These are phyloP conservation scores for Damaliscus lunatus DNA, from an alignment of 2,113 vertebrate genomes.

Conservation along the genomic window DNA sequence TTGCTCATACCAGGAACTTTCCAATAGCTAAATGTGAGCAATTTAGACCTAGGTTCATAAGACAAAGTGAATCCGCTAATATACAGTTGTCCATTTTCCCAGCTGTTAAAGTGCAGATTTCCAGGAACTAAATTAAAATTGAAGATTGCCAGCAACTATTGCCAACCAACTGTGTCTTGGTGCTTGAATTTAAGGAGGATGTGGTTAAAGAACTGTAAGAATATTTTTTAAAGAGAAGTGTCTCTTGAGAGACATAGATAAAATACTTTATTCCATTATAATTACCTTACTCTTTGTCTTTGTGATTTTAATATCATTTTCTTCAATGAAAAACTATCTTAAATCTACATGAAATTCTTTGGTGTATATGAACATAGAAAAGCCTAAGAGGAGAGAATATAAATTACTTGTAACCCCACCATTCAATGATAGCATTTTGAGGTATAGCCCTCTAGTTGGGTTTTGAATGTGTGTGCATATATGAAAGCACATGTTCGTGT, in stretches of 20 bases:
- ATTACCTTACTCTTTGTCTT: neutral
- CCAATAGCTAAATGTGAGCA: constrained; percentile 61
- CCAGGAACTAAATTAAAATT: constrained; percentile 67
- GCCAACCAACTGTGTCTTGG: constrained; percentile 26
- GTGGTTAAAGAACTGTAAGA: constrained; percentile 19
- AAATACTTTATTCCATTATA: neutral
- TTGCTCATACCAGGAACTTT: constrained; percentile 69
- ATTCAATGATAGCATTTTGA: neutral
- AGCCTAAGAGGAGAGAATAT: neutral
- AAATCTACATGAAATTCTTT: neutral
- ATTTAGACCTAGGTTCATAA: constrained; percentile 66
- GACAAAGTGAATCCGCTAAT: constrained; percentile 64
- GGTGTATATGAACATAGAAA: neutral
- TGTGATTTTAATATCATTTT: neutral
- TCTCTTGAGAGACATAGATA: constrained; percentile 6
- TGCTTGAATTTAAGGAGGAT: neutral
- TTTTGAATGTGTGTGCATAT: neutral
- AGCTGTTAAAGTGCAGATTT: constrained; percentile 75
- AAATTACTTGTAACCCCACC: neutral
- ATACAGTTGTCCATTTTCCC: constrained; percentile 65
- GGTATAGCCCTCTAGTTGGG: neutral
- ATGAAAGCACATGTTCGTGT: neutral
- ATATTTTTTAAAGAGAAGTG: neutral
- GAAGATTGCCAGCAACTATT: constrained; percentile 40
- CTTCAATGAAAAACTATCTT: neutral